Percentiles rank a stretch among this genome's conserved stretches.
Evolutionary conservation across 2,888 invertebrate genomes (phyloP).

Genomic region (Drosophila fulvimacula): DNA sequence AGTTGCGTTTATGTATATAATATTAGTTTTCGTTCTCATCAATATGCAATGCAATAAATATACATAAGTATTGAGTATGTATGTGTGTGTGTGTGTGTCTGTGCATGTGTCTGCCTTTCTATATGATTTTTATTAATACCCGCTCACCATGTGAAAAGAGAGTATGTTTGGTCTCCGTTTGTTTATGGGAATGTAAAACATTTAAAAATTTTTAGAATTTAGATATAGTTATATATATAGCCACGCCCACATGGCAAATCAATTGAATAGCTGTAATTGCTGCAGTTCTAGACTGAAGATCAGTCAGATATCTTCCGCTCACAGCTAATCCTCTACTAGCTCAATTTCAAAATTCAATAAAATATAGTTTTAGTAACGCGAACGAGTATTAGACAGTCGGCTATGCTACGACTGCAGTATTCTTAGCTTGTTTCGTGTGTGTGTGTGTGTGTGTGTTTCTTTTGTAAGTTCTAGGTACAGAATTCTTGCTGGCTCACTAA

Average conservation of each 20-base stretch:
- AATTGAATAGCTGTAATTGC: background rate
- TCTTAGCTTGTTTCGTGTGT: background rate
- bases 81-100: background rate
- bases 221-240: too few relatives aligned
- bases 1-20: constrained; percentile 52
- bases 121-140: constrained; percentile 3
- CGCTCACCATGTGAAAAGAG: background rate
- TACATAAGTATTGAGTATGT: constrained; percentile 42
- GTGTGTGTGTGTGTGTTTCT: constrained; percentile 12
- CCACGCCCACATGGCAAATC: background rate
- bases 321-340: background rate
- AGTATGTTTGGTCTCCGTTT: background rate
- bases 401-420: background rate
- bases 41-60: constrained; percentile 57
- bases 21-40: constrained; percentile 48
- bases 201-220: too few relatives aligned
- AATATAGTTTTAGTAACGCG: background rate
- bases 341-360: background rate
- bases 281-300: background rate
- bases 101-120: constrained; percentile 26
- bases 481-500: constrained; percentile 77
- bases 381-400: constrained; percentile 7
- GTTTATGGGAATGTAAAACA: background rate
- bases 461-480: constrained; percentile 78
- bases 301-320: background rate